Conservation (phyloP, 2,888 invertebrate genomes). For the Lydus trimaculatus region DNA sequence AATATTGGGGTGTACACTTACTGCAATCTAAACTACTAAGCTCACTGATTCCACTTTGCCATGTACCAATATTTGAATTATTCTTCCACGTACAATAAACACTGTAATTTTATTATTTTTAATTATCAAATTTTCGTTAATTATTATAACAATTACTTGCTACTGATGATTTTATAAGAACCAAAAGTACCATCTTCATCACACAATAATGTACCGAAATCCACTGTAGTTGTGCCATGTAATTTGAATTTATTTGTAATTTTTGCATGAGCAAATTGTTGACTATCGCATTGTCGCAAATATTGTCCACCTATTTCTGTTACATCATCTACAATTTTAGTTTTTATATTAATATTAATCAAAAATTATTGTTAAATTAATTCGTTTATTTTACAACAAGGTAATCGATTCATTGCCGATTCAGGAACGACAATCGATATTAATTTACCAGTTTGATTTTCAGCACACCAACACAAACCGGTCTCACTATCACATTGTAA, state of each 20-base stretch:
- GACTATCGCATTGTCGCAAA: conserved; percentile 72
- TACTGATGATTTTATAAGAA: conserved; percentile 63
- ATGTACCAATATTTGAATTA: conserved; percentile 65
- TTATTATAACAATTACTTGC: conserved; percentile 62
- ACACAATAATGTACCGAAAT: conserved; percentile 65
- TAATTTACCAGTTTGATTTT: conserved; percentile 68
- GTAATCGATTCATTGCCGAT: conserved; percentile 65
- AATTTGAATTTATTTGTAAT: conserved; percentile 64
- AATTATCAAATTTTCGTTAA: not conserved
- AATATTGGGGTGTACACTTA: conserved; percentile 58
- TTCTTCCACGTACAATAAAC: conserved; percentile 70
- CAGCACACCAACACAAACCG: conserved; percentile 74
- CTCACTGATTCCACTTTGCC: conserved; percentile 59
- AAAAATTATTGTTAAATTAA: too few relatives aligned
- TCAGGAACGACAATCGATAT: conserved; percentile 65
- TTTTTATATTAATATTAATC: not conserved
- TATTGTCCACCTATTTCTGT: conserved; percentile 65
- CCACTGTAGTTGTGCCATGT: conserved; percentile 68
- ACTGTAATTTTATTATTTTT: conserved; percentile 55
- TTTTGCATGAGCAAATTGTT: conserved; percentile 63
- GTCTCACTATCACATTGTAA: conserved; percentile 69
- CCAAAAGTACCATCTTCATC: conserved; percentile 74
- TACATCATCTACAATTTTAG: conserved; percentile 58
- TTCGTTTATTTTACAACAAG: conserved; percentile 68
- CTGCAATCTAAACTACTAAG: conserved; percentile 65